Percentiles rank a stretch among this genome's conserved stretches.
Conservation (phyloP, 2,888 invertebrate genomes). For the Junonia oenone region DNA sequence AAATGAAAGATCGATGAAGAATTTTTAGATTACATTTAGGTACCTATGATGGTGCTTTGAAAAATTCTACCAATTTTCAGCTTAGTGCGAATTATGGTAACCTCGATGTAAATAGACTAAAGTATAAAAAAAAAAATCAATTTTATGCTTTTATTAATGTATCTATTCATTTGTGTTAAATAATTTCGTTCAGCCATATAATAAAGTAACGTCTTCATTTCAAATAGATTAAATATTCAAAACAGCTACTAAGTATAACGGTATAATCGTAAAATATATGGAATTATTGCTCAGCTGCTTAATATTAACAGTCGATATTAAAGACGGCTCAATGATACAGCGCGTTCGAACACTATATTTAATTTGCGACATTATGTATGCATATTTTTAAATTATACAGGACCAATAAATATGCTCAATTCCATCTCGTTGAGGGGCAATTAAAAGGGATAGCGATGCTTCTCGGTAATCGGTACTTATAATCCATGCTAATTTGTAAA, state of each 20-base stretch:
- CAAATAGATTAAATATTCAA: neutral
- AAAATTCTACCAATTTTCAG: too few species aligned
- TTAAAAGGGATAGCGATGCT: constrained; percentile 30
- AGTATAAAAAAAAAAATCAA: too few species aligned
- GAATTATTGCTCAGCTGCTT: constrained; percentile 12
- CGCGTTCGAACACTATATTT: constrained; percentile 37
- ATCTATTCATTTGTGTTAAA: too few species aligned
- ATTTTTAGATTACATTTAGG: too few species aligned
- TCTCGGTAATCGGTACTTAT: neutral
- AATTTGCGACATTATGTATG: constrained; percentile 44
- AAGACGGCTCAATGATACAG: constrained; percentile 23
- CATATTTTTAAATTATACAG: constrained; percentile 38
- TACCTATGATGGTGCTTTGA: too few species aligned
- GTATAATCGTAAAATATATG: constrained; percentile 3
- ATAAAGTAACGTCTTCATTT: neutral
- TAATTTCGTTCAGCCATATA: neutral
- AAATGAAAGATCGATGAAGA: too few species aligned
- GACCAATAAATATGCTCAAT: constrained; percentile 37
- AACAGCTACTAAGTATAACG: neutral
- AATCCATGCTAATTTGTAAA: neutral
- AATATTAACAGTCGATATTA: constrained; percentile 12
- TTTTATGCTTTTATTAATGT: too few species aligned
- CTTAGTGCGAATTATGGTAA: too few species aligned
- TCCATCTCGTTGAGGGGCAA: constrained; percentile 33
- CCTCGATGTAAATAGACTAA: too few species aligned